Evolutionary conservation across 2,113 vertebrate species (phyloP).

Genomic region (Esox niger): DNA sequence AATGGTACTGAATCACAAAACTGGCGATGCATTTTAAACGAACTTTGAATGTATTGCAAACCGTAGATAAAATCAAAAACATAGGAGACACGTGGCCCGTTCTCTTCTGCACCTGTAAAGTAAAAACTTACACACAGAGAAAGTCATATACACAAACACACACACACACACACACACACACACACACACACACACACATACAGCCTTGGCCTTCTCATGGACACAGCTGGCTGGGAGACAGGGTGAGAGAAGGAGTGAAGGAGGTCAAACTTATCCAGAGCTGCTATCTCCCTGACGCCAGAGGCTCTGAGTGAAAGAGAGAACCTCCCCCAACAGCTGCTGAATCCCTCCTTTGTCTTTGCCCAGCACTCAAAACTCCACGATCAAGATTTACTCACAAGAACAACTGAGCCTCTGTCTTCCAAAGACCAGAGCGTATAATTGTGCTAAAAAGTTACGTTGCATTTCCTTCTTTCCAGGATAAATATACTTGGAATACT

Average conservation of each 20-base stretch:
- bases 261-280: neutral
- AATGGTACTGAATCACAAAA: neutral
- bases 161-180: neutral
- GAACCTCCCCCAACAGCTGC: conserved; percentile 50
- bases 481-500: too few species aligned
- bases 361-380: neutral
- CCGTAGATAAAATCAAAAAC: too few species aligned
- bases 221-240: conserved; percentile 4
- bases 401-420: conserved; percentile 52
- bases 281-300: neutral
- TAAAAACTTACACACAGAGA: too few species aligned
- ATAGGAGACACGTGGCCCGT: too few species aligned
- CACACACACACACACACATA: neutral
- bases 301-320: neutral
- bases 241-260: neutral
- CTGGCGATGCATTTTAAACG: too few species aligned
- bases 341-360: conserved; percentile 54
- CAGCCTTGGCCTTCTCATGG: neutral
- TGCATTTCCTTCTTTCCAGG: too few species aligned
- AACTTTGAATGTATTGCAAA: too few species aligned
- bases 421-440: neutral
- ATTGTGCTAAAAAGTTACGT: neutral
- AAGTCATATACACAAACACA: too few species aligned
- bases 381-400: conserved; percentile 12
- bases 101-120: too few species aligned